phyloP scores from a whole-genome alignment of 2,888 invertebrate species.

The Meta bourneti region DNA sequence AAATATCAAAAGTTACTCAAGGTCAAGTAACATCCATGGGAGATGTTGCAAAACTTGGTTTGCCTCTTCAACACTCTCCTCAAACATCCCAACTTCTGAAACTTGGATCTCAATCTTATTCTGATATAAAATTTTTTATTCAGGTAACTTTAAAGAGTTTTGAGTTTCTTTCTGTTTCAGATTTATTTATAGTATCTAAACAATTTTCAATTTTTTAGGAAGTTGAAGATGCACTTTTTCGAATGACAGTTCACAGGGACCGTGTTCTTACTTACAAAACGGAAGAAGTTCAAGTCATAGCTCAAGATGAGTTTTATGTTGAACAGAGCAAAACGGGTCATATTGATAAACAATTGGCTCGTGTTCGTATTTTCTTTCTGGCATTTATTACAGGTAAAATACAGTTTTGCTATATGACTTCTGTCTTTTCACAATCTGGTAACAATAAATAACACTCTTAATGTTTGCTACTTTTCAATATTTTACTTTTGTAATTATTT shows the following conservation, averaged over 20 bases:
- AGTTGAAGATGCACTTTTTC: slow-evolving; percentile 95
- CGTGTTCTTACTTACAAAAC: slow-evolving; percentile 95
- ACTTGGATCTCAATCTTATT: slow-evolving; percentile 92
- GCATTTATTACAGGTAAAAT: slow-evolving; percentile 92
- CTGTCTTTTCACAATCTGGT: too few species aligned
- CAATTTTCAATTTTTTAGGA: slow-evolving; percentile 79
- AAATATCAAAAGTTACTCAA: slow-evolving; percentile 93
- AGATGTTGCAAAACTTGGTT: slow-evolving; percentile 95
- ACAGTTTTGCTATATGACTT: too few species aligned
- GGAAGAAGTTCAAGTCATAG: slow-evolving; percentile 96
- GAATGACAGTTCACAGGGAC: slow-evolving; percentile 90
- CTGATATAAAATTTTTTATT: slow-evolving; percentile 95
- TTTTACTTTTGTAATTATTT: too few species aligned
- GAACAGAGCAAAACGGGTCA: slow-evolving; percentile 90
- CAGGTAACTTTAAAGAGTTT: slow-evolving; percentile 81
- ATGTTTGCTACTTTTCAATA: not conserved
- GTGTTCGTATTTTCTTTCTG: slow-evolving; percentile 96
- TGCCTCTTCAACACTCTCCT: slow-evolving; percentile 98
- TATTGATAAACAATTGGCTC: slow-evolving; percentile 93
- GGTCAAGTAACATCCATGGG: slow-evolving; percentile 93
- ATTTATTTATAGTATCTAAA: not conserved
- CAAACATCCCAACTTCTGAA: slow-evolving; percentile 97
- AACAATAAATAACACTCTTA: not conserved
- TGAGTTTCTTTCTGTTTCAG: not conserved
- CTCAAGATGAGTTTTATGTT: slow-evolving; percentile 94